Evolutionary conservation across 1,140 invertebrate genomes (phyloP).

Genomic region (Scylla paramamosain): DNA sequence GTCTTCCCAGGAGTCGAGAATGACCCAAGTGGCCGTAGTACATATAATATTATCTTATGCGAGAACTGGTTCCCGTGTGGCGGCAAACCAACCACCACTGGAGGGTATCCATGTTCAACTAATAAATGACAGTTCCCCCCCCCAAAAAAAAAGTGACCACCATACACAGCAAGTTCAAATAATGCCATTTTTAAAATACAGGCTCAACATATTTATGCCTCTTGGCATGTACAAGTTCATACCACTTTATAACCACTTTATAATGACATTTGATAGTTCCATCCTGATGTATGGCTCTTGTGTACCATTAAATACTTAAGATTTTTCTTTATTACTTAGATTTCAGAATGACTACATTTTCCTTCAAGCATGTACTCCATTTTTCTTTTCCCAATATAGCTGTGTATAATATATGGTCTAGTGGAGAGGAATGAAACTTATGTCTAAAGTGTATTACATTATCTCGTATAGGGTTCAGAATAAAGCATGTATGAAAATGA

Average conservation of each 20-base stretch:
- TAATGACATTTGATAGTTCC: neutral
- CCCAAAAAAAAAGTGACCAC: neutral
- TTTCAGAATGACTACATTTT: neutral
- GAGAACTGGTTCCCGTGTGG: neutral
- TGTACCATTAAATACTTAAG: neutral
- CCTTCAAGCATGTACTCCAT: neutral
- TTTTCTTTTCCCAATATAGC: neutral
- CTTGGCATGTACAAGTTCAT: neutral
- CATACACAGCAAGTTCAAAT: neutral
- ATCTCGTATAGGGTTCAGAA: neutral
- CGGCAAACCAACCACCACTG: neutral
- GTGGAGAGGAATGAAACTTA: neutral
- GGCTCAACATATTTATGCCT: neutral
- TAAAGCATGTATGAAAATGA: neutral
- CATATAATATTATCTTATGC: neutral
- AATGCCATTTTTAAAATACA: slow-evolving; percentile 3
- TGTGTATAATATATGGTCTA: neutral
- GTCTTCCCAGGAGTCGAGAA: neutral
- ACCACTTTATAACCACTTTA: neutral
- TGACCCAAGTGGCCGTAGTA: neutral
- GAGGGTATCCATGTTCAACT: neutral
- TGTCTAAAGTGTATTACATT: neutral
- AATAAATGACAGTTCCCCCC: too few species aligned
- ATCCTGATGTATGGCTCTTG: slow-evolving; percentile 12
- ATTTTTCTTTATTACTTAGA: slow-evolving; percentile 8